Evolutionary conservation across 2,797 vertebrate species (phyloP).

Genomic region (Psittacula derbiana): DNA sequence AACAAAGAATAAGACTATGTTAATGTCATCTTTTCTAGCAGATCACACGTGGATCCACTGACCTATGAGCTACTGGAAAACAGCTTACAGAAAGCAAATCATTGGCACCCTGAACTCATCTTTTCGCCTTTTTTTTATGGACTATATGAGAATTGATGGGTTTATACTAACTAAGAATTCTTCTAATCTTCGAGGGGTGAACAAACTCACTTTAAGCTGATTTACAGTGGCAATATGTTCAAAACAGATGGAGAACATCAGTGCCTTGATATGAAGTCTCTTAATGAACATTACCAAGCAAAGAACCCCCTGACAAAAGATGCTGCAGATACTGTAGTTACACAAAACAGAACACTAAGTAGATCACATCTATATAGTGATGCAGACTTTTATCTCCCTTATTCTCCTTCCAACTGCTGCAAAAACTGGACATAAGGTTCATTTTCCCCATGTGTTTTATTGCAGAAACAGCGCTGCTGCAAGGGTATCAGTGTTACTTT

Average conservation of each 20-base stretch:
- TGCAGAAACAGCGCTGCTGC: background rate
- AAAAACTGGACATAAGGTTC: background rate
- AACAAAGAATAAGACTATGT: background rate
- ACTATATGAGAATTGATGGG: background rate
- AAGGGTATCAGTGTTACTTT: background rate
- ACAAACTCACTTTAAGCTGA: conserved; percentile 10
- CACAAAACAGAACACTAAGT: background rate
- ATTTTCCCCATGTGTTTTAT: background rate
- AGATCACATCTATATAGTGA: background rate
- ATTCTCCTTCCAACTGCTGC: background rate
- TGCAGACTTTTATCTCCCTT: background rate
- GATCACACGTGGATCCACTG: background rate
- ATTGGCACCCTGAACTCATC: background rate
- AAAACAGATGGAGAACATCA: conserved; percentile 45
- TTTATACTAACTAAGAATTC: background rate
- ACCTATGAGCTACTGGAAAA: background rate
- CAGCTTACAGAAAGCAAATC: accelerated
- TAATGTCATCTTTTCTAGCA: accelerated
- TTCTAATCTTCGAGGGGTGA: background rate
- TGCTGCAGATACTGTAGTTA: background rate
- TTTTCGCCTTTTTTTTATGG: background rate
- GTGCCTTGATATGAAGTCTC: background rate
- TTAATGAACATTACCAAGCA: background rate
- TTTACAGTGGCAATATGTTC: conserved; percentile 24
- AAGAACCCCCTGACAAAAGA: background rate